Percentiles rank a stretch among this genome's conserved stretches.
Conservation (phyloP, 2,797 vertebrate genomes). For the Amblyraja radiata region DNA sequence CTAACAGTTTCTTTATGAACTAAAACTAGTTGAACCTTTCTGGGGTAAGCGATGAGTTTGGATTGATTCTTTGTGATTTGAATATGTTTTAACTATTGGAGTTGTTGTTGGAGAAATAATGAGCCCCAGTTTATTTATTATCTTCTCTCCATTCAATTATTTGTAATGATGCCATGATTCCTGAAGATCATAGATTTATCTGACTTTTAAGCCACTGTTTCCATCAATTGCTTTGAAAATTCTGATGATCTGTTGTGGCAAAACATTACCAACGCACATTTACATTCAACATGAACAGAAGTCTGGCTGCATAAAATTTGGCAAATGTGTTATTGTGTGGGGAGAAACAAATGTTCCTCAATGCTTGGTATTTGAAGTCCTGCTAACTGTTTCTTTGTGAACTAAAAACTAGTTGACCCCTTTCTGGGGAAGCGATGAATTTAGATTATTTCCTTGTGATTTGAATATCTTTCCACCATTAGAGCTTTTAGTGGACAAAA, state of each 20-base stretch:
- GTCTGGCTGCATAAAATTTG: not conserved
- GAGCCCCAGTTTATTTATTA: not conserved
- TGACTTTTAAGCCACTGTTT: not conserved
- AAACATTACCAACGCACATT: not conserved
- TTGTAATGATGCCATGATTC: not conserved
- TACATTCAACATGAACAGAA: not conserved
- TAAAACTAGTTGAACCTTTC: not conserved
- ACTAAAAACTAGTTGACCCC: no score
- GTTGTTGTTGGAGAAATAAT: not conserved
- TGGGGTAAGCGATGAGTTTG: not conserved
- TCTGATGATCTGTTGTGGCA: not conserved
- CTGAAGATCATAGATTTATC: not conserved
- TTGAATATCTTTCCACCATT: no score
- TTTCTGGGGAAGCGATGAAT: no score
- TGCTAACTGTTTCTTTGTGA: no score
- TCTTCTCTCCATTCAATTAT: not conserved
- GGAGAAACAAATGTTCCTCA: no score
- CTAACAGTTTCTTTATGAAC: not conserved
- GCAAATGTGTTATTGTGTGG: not conserved
- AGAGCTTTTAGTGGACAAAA: no score
- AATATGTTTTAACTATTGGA: not conserved
- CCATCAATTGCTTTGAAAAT: not conserved
- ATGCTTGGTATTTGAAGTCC: no score
- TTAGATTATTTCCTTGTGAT: no score
- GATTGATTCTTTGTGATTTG: not conserved